Evolutionary conservation across 2,113 vertebrate genomes (phyloP).

Genomic region (Piaya cayana): DNA sequence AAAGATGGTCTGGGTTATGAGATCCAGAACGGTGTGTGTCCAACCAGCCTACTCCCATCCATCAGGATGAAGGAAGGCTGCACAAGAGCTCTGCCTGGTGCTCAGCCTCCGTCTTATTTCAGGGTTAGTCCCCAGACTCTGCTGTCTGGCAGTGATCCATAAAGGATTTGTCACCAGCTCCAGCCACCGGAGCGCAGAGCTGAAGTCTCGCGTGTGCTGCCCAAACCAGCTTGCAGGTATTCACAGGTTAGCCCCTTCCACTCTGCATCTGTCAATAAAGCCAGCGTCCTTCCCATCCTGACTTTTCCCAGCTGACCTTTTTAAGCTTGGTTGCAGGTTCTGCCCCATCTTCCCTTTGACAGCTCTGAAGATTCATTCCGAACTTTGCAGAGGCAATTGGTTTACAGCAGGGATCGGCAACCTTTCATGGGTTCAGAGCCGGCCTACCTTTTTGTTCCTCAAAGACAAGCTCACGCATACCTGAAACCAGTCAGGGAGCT

Average conservation of each 20-base stretch:
- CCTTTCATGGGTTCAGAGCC: background rate
- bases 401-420: constrained; percentile 23
- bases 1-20: background rate
- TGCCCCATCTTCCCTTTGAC: constrained; percentile 17
- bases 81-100: background rate
- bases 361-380: constrained; percentile 45
- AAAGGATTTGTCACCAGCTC: background rate
- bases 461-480: background rate
- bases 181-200: background rate
- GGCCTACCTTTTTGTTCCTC: background rate
- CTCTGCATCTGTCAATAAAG: constrained; percentile 31
- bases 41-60: background rate
- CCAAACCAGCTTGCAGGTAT: background rate
- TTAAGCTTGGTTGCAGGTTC: background rate
- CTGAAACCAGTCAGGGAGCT: accelerated
- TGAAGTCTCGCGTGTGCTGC: background rate
- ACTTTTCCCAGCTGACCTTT: constrained; percentile 66
- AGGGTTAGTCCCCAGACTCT: background rate
- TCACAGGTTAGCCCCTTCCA: background rate
- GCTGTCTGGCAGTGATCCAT: background rate
- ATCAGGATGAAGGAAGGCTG: background rate
- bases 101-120: background rate
- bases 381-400: background rate
- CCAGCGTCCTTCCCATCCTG: background rate
- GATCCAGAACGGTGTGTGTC: background rate